Conservation (phyloP, 2,113 vertebrate genomes). For the Lynx canadensis region DNA sequence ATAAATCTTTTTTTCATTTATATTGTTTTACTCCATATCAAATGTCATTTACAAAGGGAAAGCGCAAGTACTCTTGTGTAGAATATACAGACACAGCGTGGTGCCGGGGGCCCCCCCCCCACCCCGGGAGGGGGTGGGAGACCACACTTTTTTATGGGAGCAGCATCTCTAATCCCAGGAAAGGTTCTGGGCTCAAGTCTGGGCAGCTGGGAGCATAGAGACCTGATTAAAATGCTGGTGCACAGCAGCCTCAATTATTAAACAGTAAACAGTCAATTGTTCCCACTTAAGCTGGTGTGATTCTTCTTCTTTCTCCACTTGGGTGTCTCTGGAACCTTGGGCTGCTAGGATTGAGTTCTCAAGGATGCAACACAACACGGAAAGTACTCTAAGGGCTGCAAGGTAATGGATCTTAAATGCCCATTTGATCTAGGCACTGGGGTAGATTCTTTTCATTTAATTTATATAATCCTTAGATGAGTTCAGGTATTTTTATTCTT, state of each 20-base stretch:
- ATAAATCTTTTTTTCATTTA: constrained; percentile 71
- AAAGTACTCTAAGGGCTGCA: neutral
- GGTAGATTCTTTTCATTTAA: constrained; percentile 23
- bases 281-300: neutral
- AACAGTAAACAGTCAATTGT: neutral
- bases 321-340: neutral
- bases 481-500: neutral
- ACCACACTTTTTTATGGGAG: neutral
- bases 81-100: constrained; percentile 94
- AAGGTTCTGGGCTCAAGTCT: neutral
- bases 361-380: neutral
- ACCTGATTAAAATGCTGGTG: neutral
- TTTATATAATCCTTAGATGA: neutral
- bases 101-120: constrained; percentile 83
- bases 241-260: neutral
- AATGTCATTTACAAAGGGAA: constrained; percentile 95
- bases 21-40: constrained; percentile 94
- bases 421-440: neutral
- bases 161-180: neutral
- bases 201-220: neutral
- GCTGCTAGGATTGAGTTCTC: neutral
- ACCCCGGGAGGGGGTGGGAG: neutral
- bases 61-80: constrained; percentile 93
- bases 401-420: neutral
- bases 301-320: neutral